These are phyloP conservation scores for Tetanocera ferruginea DNA, from an alignment of 2,888 invertebrate species.

Conservation along the genomic window DNA sequence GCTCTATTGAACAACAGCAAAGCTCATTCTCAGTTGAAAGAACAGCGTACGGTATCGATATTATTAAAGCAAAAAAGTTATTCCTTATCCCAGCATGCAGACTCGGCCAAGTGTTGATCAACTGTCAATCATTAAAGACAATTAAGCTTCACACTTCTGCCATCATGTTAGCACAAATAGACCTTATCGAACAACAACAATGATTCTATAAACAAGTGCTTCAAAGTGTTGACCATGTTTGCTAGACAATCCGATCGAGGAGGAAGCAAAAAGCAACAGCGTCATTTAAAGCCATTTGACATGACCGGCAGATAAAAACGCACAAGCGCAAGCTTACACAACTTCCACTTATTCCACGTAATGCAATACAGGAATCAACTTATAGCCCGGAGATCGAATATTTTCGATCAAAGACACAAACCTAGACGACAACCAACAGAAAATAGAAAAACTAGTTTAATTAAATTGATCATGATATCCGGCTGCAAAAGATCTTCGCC, in stretches of 20 bases:
- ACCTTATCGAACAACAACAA: slow-evolving; percentile 33
- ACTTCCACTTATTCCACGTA: not conserved
- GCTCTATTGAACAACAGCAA: no score
- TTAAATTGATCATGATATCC: slow-evolving; percentile 50
- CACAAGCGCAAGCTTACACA: not conserved
- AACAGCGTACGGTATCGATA: no score
- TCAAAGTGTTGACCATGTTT: slow-evolving; percentile 5
- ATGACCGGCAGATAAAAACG: not conserved
- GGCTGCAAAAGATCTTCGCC: slow-evolving; percentile 30
- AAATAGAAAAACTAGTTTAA: slow-evolving; percentile 40
- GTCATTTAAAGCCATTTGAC: not conserved
- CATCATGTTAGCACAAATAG: slow-evolving; percentile 33
- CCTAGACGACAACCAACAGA: not conserved
- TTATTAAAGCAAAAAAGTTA: no score
- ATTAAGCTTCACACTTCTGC: slow-evolving; percentile 49
- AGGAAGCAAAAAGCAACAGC: not conserved
- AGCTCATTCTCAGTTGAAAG: no score
- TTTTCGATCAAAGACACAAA: not conserved
- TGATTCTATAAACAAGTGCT: not conserved
- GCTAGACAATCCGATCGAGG: not conserved
- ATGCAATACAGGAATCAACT: not conserved
- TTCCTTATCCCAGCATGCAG: no score
- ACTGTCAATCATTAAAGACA: slow-evolving; percentile 49
- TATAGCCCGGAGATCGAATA: not conserved
- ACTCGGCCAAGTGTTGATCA: slow-evolving; percentile 44